These are phyloP conservation scores for Isotomurus palustris DNA, from an alignment of 2,888 invertebrate genomes.

Conservation along the genomic window DNA sequence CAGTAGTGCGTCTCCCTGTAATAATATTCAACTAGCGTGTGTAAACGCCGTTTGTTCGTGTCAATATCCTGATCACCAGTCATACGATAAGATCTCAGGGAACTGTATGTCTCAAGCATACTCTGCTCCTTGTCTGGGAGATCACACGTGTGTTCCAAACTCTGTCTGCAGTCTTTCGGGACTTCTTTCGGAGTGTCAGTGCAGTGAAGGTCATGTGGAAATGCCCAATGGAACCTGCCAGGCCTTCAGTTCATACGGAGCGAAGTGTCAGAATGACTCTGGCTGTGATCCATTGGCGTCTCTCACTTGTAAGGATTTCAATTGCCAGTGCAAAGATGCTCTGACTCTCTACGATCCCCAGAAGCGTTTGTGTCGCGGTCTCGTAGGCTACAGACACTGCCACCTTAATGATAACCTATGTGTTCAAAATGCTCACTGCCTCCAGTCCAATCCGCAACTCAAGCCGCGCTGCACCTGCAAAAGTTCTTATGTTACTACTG, in stretches of 20 bases:
- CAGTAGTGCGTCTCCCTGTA: conserved; percentile 19
- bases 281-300: conserved; percentile 37
- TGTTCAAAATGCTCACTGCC: conserved; percentile 25
- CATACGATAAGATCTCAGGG: conserved; percentile 16
- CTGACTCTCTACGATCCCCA: conserved; percentile 26
- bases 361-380: conserved; percentile 24
- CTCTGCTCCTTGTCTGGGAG: conserved; percentile 30
- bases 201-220: conserved; percentile 27
- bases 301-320: conserved; percentile 28
- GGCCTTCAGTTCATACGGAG: conserved; percentile 23
- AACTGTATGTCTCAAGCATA: conserved; percentile 24
- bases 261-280: conserved; percentile 9
- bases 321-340: conserved; percentile 28
- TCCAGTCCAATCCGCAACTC: conserved; percentile 29
- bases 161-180: conserved; percentile 19
- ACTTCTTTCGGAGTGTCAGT: conserved; percentile 28
- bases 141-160: conserved; percentile 23
- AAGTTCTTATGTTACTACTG: background rate
- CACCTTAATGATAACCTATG: conserved; percentile 15
- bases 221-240: conserved; percentile 28
- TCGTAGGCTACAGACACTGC: conserved; percentile 21
- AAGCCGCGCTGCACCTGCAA: conserved; percentile 24
- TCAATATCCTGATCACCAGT: conserved; percentile 32
- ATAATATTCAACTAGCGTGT: conserved; percentile 34
- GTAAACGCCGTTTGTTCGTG: conserved; percentile 31